Conservation (phyloP, 2,797 vertebrate genomes). For the Calcarius lapponicus region DNA sequence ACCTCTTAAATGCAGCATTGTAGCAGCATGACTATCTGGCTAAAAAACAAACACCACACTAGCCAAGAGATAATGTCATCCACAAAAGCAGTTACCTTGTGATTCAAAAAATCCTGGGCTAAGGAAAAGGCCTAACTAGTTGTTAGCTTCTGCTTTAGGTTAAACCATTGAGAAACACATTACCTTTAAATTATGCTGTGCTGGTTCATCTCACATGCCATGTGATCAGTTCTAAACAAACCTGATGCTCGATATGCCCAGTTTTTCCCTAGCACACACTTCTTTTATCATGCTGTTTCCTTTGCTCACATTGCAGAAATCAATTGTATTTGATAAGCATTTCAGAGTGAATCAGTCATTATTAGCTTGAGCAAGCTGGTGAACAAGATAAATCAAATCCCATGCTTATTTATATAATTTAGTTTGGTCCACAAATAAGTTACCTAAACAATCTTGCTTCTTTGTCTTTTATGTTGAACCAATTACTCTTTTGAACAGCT, state of each 20-base stretch:
- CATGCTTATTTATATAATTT: not conserved
- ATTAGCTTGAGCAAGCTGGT: not conserved
- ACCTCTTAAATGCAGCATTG: conserved; percentile 57
- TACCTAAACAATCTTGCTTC: not conserved
- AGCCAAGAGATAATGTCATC: not conserved
- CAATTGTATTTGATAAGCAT: not conserved
- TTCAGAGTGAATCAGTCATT: not conserved
- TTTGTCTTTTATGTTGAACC: not conserved
- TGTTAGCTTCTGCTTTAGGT: not conserved
- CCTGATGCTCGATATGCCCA: not conserved
- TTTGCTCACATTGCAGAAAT: not conserved
- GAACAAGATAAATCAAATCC: not conserved
- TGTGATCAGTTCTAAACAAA: not conserved
- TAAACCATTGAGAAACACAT: not conserved
- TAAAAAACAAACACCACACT: not conserved
- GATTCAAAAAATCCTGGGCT: not conserved
- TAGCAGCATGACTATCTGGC: not conserved
- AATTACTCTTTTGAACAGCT: not conserved
- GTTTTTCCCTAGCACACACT: not conserved
- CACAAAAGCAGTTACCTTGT: not conserved
- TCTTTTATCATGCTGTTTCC: not conserved
- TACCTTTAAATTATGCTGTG: not conserved
- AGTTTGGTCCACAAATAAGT: not conserved
- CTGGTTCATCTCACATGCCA: not conserved
- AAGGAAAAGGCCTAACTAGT: not conserved